Conservation (phyloP, 2,888 invertebrate species). For the Strigamia crassipes region DNA sequence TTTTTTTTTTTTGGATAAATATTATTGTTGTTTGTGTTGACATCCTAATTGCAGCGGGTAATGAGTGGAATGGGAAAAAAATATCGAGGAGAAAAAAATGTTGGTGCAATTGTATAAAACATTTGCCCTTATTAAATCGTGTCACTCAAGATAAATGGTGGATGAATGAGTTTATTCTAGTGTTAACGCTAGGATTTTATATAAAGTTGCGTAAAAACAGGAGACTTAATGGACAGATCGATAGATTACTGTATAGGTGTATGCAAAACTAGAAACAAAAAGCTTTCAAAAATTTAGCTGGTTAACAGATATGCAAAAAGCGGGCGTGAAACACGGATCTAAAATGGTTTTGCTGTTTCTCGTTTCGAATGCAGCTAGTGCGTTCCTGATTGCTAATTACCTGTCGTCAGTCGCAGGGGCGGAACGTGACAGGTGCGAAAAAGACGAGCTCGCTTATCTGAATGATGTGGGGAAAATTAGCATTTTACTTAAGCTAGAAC, state of each 20-base stretch:
- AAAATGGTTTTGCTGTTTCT: neutral
- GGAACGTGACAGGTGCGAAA: neutral
- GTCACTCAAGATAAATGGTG: constrained; percentile 1
- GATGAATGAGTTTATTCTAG: constrained; percentile 13
- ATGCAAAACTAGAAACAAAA: too few species aligned
- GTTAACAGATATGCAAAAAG: neutral
- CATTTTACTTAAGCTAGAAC: neutral
- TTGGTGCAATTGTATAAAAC: constrained; percentile 17
- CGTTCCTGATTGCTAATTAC: constrained; percentile 32
- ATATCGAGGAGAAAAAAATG: neutral
- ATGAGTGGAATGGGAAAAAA: constrained; percentile 17
- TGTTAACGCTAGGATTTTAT: neutral
- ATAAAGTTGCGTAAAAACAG: neutral
- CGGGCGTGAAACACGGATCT: neutral
- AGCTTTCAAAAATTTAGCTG: too few species aligned
- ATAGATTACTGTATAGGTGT: too few species aligned
- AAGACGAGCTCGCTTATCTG: constrained; percentile 18
- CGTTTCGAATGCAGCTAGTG: neutral
- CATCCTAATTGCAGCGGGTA: constrained; percentile 25
- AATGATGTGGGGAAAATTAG: constrained; percentile 29
- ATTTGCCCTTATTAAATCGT: constrained; percentile 28
- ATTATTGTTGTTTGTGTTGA: constrained; percentile 17
- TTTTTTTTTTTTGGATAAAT: neutral
- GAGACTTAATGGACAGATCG: too few species aligned
- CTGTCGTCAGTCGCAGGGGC: neutral